phyloP scores from a whole-genome alignment of 2,113 vertebrate species.

The Corvus moneduloides region DNA sequence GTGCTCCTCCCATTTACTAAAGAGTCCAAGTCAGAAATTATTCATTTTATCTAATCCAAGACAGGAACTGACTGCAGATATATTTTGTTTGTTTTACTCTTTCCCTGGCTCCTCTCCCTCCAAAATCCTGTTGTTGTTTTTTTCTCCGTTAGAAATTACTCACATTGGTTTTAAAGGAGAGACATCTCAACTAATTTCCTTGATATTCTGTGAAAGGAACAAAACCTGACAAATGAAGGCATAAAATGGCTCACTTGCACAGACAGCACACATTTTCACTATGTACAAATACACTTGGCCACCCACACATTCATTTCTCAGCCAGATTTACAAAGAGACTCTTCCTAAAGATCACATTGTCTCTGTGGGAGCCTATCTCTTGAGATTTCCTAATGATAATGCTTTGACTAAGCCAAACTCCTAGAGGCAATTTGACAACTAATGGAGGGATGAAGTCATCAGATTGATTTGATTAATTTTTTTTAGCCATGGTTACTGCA shows the following conservation, averaged over 20 bases:
- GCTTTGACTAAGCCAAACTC: background rate
- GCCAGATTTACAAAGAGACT: slow-evolving; percentile 1
- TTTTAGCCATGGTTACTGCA: background rate
- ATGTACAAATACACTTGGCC: background rate
- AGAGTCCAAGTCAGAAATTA: background rate
- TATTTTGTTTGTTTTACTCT: background rate
- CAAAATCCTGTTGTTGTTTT: background rate
- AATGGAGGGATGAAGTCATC: slow-evolving; percentile 26
- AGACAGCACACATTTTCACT: slow-evolving; percentile 16
- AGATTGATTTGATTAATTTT: background rate
- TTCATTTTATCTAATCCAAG: background rate
- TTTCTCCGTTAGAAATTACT: background rate
- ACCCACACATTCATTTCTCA: slow-evolving; percentile 27
- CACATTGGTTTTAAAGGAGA: background rate
- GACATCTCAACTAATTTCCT: background rate
- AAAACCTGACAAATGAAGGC: background rate
- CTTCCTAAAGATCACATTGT: slow-evolving; percentile 29
- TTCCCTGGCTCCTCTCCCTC: background rate
- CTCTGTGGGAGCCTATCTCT: background rate
- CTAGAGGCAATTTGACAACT: slow-evolving; percentile 38
- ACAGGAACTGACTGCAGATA: background rate
- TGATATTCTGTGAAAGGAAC: background rate
- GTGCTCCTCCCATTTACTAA: background rate
- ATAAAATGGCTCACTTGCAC: background rate
- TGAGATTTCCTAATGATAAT: slow-evolving; percentile 23